Evolutionary conservation across 1,140 invertebrate species (phyloP).

Genomic region (Cherax destructor): DNA sequence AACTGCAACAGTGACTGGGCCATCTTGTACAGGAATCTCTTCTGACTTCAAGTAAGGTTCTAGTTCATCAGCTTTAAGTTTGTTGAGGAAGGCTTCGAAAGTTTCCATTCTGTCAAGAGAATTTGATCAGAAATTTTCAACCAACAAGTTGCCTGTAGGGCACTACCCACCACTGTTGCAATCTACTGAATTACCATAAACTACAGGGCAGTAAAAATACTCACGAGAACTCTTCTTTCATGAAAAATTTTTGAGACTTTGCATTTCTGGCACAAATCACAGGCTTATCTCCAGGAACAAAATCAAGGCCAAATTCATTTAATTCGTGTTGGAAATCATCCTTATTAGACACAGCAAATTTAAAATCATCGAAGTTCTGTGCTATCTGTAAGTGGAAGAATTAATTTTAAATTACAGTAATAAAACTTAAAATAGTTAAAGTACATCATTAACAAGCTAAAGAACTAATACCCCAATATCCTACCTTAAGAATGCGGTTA

Average conservation of each 20-base stretch:
- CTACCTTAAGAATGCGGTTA: slow-evolving; percentile 95
- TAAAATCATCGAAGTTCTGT: slow-evolving; percentile 87
- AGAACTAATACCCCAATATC: no score
- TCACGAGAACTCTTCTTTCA: slow-evolving; percentile 89
- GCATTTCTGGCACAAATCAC: slow-evolving; percentile 88
- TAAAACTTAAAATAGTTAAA: no score
- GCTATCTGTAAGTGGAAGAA: slow-evolving; percentile 77
- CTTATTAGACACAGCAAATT: slow-evolving; percentile 93
- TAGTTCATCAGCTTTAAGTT: slow-evolving; percentile 87
- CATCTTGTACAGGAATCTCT: slow-evolving; percentile 89
- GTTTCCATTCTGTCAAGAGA: slow-evolving; percentile 80
- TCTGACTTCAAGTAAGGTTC: slow-evolving; percentile 98
- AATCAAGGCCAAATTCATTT: slow-evolving; percentile 94
- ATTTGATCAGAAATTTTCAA: not conserved
- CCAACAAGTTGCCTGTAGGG: not conserved
- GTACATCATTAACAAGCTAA: no score
- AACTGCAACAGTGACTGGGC: slow-evolving; percentile 93
- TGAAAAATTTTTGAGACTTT: slow-evolving; percentile 91
- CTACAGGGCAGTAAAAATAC: not conserved
- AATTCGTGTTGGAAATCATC: slow-evolving; percentile 95
- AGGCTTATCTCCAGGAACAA: slow-evolving; percentile 91
- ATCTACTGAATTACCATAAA: no score
- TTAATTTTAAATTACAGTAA: not conserved
- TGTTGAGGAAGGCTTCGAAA: slow-evolving; percentile 91
- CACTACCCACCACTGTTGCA: no score